Evolutionary conservation across 2,888 invertebrate species (phyloP), one percentile per base, ranked within the genome.

Genomic region (Psococerastis gibbosa): DNA sequence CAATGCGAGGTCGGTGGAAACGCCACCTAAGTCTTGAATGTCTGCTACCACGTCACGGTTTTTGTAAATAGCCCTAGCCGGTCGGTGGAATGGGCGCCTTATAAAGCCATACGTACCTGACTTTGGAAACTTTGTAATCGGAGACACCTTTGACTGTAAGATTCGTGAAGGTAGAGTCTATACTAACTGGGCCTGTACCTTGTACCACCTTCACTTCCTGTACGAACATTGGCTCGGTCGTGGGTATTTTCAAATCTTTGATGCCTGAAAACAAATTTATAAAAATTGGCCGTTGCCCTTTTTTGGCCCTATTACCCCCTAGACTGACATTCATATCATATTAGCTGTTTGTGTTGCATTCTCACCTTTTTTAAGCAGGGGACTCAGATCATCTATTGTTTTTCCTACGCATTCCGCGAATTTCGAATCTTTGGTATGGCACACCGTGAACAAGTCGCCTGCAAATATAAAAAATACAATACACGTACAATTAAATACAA

Each of bases 351-450:
- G n/a, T n/a, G n/a, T n/a, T n/a, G n/a, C n/a, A n/a, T n/a, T n/a
- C n/a, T n/a, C n/a, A n/a, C 60, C 60, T 47, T 53, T 56, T 32
- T 51, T 50, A 15, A 60, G 45, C 45, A 49, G 50, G 0, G 57
- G 56, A 22, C 48, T 49, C 3, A 58, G 46, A 15, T 47, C 46
- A 38, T 56, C 51, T 5, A 56, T 49, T 9, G 56, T 54, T 4
- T 55, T 51, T 11, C 55, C 33, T 20, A 58, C 49, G 46, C 60
- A 60, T 44, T 55, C 49, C 42, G 52, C 53, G 13, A 60, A 45
- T n/a, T 59, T 50, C 11, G 55, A 54, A 45, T 57, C 57, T 44
- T 46, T 50, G 31, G 56, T 50, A 18, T 53, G 51, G 46, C 59
- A 59, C 6, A 49, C 23, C 16, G 45, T 45, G n/a, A 41, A 44